Conservation (phyloP, 2,888 invertebrate species). For the Drosophila paranaensis region DNA sequence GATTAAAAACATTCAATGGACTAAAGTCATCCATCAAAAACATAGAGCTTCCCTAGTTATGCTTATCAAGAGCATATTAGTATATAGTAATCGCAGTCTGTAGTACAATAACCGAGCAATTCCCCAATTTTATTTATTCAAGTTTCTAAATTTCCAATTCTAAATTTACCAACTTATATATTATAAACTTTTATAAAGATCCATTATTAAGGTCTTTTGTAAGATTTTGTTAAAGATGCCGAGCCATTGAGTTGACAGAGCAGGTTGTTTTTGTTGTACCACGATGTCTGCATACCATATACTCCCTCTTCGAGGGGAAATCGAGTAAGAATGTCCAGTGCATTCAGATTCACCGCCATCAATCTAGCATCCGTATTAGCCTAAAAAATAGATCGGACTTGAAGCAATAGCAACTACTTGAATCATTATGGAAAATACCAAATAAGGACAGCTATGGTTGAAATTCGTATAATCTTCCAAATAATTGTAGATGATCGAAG, state of each 20-base stretch:
- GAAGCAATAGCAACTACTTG: fast-evolving
- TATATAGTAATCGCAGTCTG: not conserved
- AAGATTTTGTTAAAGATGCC: not conserved
- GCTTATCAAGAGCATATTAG: not conserved
- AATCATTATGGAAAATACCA: conserved; percentile 21
- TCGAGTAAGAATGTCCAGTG: conserved; percentile 5
- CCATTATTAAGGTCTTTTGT: not conserved
- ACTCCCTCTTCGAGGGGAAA: conserved; percentile 45
- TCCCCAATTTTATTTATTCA: not conserved
- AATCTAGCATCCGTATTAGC: conserved; percentile 4
- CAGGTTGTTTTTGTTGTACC: not conserved
- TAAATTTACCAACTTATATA: not conserved
- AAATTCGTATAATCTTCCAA: conserved; percentile 27
- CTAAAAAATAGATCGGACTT: conserved; percentile 1
- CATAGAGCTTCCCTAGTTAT: no score
- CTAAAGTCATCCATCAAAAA: no score
- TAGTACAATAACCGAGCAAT: not conserved
- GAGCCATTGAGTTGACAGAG: conserved; percentile 9
- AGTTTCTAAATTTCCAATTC: no score
- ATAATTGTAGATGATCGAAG: conserved; percentile 26
- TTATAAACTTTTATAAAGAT: no score
- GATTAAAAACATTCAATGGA: not conserved
- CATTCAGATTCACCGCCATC: not conserved
- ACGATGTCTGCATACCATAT: conserved; percentile 40
- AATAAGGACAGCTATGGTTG: conserved; percentile 41